Evolutionary conservation across 2,888 invertebrate species (phyloP), one percentile per base, ranked within the genome.

Genomic region (Ophioninae sp.): DNA sequence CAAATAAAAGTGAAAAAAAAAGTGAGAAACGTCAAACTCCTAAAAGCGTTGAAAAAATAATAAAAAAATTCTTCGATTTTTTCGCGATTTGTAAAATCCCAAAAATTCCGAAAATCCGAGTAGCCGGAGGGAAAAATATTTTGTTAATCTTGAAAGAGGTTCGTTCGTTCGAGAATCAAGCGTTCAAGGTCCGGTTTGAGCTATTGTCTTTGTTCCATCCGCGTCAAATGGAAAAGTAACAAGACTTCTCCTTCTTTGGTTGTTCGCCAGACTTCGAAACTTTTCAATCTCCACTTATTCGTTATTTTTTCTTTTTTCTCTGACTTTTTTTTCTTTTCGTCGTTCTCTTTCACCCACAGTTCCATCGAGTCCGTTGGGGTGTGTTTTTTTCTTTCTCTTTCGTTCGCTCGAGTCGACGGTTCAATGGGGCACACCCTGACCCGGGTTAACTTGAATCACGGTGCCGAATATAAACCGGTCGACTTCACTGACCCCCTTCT

Each of bases 391-490:
- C 70, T 59, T 62, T 76, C 75, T 30, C 81, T 76, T 73, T 77
- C 59, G 59, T 65, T 83, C 77, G 50, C 59, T 67, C 39, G 77
- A 75, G 73, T 80, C 82, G 80, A 61, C 68, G 80, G 72, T 81
- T 84, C 84, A 88, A 87, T 82, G 88, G 74, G 84, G 88, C 87
- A 77, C 88, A 88, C 88, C 91, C 92, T 92, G 92, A 92, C 92
- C 92, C 91, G 90, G 91, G 91, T 89, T 90, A 92, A 92, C 90
- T 88, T 84, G 89, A 86, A 84, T 89, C 86, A 87, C 88, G 87
- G 89, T 90, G 90, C 90, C 90, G 91, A 91, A 92, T 92, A 91
- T 91, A 91, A 91, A 92, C 88, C 91, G 89, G 89, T 81, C 87
- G 88, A 89, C 88, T 87, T 89, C 89, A 88, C 87, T 88, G 89